Evolutionary conservation across 2,888 invertebrate species (phyloP), one percentile per base, ranked within the genome.

Genomic region (Brachynemurus nebulosus): DNA sequence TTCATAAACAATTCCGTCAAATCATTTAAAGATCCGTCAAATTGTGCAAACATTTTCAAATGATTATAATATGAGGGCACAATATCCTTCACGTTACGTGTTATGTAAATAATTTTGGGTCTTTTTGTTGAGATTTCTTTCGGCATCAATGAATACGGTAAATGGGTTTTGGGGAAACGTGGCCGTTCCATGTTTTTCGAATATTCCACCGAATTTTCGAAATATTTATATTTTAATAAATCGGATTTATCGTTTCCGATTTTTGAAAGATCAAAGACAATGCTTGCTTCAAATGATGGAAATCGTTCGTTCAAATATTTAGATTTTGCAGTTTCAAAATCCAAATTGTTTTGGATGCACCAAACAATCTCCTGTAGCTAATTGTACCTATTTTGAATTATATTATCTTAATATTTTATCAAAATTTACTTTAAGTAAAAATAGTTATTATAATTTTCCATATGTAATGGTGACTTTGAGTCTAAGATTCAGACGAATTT

Each of bases 81-180:
- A 7, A 37, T 20, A 20, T 37, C 37, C 6, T 18, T 14, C 12
- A 20, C 20, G 12, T 37, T 19, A 2, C 37, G 37, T n/a, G 18
- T 12, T 20, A 37, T 37, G 6, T 37, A 37, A 37, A 37, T 37
- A 11, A 37, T 37, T 20, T 37, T 37, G n/a, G 37, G 37, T 3
- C 20, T 18, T 19, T 19, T 20, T 11, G n/a, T 19, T 9, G 3
- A 11, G 2, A 37, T 16, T n/a, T 18, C 18, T 9, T 37, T 18
- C 11, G 37, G 37, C 9, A 37, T 12, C 4, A 18, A 37, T 11
- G 11, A n/a, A 7, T 20, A 37, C 5, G 37, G 37, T 37, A 37
- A 19, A 37, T 37, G 37, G 12, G 20, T n/a, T 19, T 37, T 37
- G 12, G 12, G 12, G 12, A 37, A 37, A 20, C 37, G 20, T 18